Conservation (phyloP, 2,113 vertebrate genomes). For the Megalops atlanticus region DNA sequence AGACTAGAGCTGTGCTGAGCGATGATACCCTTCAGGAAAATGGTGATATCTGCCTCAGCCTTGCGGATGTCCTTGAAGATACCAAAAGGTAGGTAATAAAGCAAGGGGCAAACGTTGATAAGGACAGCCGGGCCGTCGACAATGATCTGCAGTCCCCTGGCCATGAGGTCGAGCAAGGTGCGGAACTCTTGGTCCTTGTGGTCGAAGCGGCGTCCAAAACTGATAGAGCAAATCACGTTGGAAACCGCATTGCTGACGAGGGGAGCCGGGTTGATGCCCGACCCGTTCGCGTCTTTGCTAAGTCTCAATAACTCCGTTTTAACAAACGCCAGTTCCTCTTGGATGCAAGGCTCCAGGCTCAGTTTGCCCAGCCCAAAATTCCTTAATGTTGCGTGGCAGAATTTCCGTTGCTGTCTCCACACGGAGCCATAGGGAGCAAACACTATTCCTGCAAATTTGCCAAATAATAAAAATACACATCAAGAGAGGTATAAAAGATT, state of each 20-base stretch:
- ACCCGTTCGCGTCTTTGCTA: slow-evolving; percentile 34
- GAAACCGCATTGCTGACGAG: slow-evolving; percentile 83
- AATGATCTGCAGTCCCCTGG: slow-evolving; percentile 79
- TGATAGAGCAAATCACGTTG: slow-evolving; percentile 90
- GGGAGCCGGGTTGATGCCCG: slow-evolving; percentile 70
- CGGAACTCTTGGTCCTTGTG: slow-evolving; percentile 82
- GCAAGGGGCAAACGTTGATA: slow-evolving; percentile 83
- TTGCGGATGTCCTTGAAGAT: slow-evolving; percentile 82
- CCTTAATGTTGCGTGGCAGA: slow-evolving; percentile 85
- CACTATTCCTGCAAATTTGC: slow-evolving; percentile 80
- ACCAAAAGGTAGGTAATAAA: slow-evolving; percentile 88
- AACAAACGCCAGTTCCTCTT: slow-evolving; percentile 78
- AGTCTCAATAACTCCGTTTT: slow-evolving; percentile 80
- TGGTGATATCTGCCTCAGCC: slow-evolving; percentile 82
- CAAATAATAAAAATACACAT: background rate
- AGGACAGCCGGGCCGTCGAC: slow-evolving; percentile 78
- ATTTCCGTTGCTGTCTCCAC: slow-evolving; percentile 90
- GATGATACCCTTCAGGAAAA: slow-evolving; percentile 88
- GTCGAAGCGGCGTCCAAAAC: slow-evolving; percentile 85
- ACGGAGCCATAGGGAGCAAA: slow-evolving; percentile 88
- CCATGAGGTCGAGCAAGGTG: slow-evolving; percentile 81
- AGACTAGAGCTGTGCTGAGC: slow-evolving; percentile 76
- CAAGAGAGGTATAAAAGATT: background rate
- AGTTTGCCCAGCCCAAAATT: slow-evolving; percentile 88
- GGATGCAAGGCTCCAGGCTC: slow-evolving; percentile 87